Evolutionary conservation across 2,113 vertebrate genomes (phyloP).

Genomic region (Sturnus vulgaris): DNA sequence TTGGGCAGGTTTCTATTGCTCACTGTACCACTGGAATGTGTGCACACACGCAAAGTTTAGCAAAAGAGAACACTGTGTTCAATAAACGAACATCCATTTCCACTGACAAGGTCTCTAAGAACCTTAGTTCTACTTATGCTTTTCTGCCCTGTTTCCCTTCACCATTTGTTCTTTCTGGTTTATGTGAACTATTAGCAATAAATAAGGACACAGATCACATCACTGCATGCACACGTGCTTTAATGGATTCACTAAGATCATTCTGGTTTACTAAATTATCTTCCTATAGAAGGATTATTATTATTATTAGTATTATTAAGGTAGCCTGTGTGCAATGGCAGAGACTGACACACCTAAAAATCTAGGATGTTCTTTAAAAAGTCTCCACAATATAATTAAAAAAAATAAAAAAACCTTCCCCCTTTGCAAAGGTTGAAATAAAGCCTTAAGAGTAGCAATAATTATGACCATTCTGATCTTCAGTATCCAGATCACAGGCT

Average conservation of each 20-base stretch:
- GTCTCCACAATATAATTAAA: not conserved
- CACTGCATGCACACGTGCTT: not conserved
- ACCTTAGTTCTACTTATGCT: not conserved
- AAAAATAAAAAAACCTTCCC: not conserved
- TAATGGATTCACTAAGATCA: not conserved
- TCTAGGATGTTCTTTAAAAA: not conserved
- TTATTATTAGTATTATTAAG: not conserved
- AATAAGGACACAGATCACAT: not conserved
- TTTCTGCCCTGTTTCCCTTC: not conserved
- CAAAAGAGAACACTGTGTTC: not conserved
- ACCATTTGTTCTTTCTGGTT: not conserved
- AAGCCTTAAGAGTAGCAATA: not conserved
- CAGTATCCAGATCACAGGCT: not conserved
- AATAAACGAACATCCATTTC: not conserved
- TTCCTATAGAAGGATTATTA: not conserved
- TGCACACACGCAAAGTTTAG: fast-evolving
- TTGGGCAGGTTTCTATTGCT: not conserved
- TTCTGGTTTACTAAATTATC: not conserved
- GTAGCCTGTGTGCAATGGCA: not conserved
- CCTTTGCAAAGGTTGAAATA: not conserved
- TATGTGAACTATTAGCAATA: not conserved
- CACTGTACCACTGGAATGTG: not conserved
- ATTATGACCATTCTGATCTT: constrained; percentile 47
- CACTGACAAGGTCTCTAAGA: not conserved
- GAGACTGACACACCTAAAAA: not conserved